Conservation (phyloP, 2,113 vertebrate species). For the Rallus limicola region DNA sequence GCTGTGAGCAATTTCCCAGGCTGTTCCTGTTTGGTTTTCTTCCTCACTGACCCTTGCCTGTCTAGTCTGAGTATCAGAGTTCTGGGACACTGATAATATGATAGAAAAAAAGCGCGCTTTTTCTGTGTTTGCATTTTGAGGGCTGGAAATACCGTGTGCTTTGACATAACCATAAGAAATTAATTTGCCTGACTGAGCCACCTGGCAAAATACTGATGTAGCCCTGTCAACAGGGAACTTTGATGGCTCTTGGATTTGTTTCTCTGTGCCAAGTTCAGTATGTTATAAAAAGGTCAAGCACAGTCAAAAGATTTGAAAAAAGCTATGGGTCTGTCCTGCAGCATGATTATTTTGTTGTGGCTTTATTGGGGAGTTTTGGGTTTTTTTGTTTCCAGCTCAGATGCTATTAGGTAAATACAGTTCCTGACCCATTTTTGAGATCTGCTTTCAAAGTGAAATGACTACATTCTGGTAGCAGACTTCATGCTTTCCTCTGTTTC, state of each 20-base stretch:
- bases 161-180: not conserved
- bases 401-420: not conserved
- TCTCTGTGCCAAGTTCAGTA: not conserved
- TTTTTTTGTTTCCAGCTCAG: not conserved
- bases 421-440: not conserved
- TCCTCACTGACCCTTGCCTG: not conserved
- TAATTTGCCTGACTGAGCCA: not conserved
- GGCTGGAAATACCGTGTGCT: not conserved
- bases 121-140: not conserved
- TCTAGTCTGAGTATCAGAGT: not conserved
- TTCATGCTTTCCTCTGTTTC: accelerated
- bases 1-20: not conserved
- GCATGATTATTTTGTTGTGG: not conserved
- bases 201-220: not conserved
- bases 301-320: not conserved
- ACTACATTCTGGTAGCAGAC: not conserved
- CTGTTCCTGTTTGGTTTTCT: not conserved
- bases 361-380: not conserved
- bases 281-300: not conserved
- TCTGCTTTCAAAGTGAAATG: not conserved
- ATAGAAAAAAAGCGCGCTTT: not conserved
- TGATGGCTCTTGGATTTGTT: not conserved
- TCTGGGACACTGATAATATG: not conserved
- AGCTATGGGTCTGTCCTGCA: not conserved
- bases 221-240: not conserved